Evolutionary conservation across 2,113 vertebrate species (phyloP).

Genomic region (Lagopus leucura): DNA sequence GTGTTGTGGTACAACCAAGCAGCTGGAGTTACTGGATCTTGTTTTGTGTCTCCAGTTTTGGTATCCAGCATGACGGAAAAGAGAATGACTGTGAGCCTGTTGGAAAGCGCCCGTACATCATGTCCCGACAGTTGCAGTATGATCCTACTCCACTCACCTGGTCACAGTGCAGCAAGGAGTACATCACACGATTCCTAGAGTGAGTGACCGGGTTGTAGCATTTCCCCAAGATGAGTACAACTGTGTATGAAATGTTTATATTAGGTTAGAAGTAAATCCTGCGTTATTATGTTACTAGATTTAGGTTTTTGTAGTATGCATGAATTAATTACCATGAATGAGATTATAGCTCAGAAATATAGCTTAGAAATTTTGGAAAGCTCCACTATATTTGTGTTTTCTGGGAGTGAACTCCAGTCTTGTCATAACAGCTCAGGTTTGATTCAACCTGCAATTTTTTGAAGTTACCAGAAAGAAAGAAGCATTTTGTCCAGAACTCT

Average conservation of each 20-base stretch:
- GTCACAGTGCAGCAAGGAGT: conserved; percentile 97
- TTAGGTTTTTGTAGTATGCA: not conserved
- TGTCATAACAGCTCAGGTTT: not conserved
- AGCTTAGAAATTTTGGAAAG: not conserved
- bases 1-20: not conserved
- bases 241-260: not conserved
- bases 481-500: not conserved
- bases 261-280: not conserved
- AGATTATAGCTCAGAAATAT: not conserved
- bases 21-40: not conserved
- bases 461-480: not conserved
- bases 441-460: not conserved
- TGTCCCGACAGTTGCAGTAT: conserved; percentile 95
- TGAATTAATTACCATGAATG: not conserved
- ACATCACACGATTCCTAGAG: conserved; percentile 97
- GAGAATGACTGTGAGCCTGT: conserved; percentile 93
- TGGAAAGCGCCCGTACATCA: conserved; percentile 90
- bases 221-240: not conserved
- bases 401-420: not conserved
- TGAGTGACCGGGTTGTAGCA: conserved; percentile 73
- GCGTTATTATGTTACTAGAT: not conserved
- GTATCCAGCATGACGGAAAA: conserved; percentile 95
- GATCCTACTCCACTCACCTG: conserved; percentile 94
- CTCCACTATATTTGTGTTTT: not conserved
- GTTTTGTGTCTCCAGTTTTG: conserved; percentile 83